Conservation (phyloP, 2,113 vertebrate species). For the sheep (Ovis aries) region ARS-UI_Ramb_v3.0 NC_056074.1:27882501-27883000, state of each 20-base stretch:
- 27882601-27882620: background rate
- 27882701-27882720: background rate
- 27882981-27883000: background rate
- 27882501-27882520: background rate
- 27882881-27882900: background rate
- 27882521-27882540: background rate
- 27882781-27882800: background rate
- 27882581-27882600: background rate
- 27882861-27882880: background rate
- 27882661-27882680: background rate
- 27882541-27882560: background rate
- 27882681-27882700: background rate
- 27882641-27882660: background rate
- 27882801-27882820: background rate
- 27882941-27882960: background rate
- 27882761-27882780: background rate
- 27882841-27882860: background rate
- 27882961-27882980: background rate
- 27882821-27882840: background rate
- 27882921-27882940: background rate
- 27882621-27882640: background rate
- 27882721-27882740: background rate
- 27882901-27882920: background rate
- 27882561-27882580: rapidly evolving
- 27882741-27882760: background rate